phyloP scores from a whole-genome alignment of 2,113 vertebrate species.

The Rhynchomys soricoides region DNA sequence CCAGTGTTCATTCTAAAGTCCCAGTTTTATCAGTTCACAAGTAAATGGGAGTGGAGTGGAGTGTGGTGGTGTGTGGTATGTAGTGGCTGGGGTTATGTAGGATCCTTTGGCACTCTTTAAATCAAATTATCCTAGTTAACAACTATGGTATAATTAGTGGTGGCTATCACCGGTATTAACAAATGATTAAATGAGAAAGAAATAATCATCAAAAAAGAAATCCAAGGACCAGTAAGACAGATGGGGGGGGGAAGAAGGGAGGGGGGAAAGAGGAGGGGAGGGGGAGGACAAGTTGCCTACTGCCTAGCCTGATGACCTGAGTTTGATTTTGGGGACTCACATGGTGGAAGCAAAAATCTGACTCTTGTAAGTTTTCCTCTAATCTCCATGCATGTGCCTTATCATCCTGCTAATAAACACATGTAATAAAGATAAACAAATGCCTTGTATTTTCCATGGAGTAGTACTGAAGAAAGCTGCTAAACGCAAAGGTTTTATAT shows the following conservation, averaged over 20 bases:
- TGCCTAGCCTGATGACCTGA: not conserved
- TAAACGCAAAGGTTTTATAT: not conserved
- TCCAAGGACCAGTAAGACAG: not conserved
- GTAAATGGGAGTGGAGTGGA: not conserved
- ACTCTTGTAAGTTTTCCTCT: not conserved
- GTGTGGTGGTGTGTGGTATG: not conserved
- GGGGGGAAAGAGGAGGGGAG: too few relatives aligned
- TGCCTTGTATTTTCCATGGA: not conserved
- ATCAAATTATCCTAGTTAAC: not conserved
- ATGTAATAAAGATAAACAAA: not conserved
- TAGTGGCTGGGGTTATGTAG: not conserved
- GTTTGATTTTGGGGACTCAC: not conserved
- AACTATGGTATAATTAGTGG: not conserved
- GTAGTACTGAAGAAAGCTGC: not conserved
- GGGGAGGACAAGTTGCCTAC: not conserved
- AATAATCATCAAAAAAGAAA: not conserved
- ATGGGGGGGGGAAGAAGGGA: too few relatives aligned
- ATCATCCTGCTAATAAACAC: not conserved
- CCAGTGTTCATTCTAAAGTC: not conserved
- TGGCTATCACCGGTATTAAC: not conserved
- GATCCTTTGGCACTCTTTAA: not conserved
- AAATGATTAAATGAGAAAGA: slow-evolving; percentile 14
- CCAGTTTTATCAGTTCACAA: not conserved
- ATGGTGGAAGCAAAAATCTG: not conserved
- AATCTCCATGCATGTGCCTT: not conserved